Conservation (phyloP, 2,113 vertebrate species). For the Melanostigma gelatinosum region DNA sequence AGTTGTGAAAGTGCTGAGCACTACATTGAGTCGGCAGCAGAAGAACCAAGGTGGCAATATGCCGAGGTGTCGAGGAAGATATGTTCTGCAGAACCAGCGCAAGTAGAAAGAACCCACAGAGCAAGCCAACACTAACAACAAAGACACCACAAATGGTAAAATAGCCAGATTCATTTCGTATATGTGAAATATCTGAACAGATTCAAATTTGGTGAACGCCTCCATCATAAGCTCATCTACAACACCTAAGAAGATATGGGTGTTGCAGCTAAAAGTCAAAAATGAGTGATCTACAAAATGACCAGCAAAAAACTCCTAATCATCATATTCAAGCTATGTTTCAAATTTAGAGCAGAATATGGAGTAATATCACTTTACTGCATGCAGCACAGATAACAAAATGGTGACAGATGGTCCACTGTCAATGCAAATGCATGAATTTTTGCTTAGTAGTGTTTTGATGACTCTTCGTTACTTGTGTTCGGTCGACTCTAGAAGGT, state of each 20-base stretch:
- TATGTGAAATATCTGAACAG: constrained; percentile 39
- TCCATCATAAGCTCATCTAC: constrained; percentile 5
- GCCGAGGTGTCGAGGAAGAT: constrained; percentile 5
- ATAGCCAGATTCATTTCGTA: not conserved
- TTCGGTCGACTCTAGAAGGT: not conserved
- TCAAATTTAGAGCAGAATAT: not conserved
- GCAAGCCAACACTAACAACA: constrained; percentile 22
- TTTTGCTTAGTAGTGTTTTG: not conserved
- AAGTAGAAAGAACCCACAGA: constrained; percentile 12
- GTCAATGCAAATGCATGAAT: not conserved
- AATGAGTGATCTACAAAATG: constrained; percentile 2
- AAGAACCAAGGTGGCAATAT: constrained; percentile 1
- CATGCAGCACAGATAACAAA: not conserved
- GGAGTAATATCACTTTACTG: not conserved
- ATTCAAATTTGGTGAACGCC: not conserved
- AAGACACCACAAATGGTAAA: constrained; percentile 21
- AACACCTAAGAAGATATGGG: constrained; percentile 10
- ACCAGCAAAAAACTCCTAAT: not conserved
- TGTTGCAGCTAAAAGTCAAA: constrained; percentile 12
- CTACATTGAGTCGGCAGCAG: not conserved
- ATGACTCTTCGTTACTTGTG: not conserved
- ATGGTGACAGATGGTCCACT: not conserved
- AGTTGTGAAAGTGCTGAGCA: not conserved
- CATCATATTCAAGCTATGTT: not conserved
- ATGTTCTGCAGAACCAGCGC: constrained; percentile 22